phyloP scores from a whole-genome alignment of 2,888 invertebrate species.

The Drosophila robusta region DNA sequence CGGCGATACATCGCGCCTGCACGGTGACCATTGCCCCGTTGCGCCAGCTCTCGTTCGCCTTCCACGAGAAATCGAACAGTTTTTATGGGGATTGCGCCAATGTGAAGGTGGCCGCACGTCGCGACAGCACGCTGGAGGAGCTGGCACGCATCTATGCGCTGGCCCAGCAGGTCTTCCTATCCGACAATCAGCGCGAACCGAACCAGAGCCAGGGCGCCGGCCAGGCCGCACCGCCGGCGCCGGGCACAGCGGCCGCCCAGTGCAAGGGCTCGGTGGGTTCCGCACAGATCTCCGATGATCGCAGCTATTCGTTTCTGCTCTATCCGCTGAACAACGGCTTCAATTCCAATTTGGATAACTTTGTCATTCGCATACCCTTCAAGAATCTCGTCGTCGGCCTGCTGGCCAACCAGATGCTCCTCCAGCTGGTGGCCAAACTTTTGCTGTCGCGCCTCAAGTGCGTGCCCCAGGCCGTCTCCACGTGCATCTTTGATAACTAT shows the following conservation, averaged over 20 bases:
- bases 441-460: constrained; percentile 91
- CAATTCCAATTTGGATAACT: constrained; percentile 90
- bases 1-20: constrained; percentile 93
- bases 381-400: constrained; percentile 94
- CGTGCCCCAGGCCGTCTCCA: constrained; percentile 86
- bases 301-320: constrained; percentile 94
- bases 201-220: constrained; percentile 6
- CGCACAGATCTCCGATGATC: constrained; percentile 89
- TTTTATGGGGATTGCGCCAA: constrained; percentile 97
- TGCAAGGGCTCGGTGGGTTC: constrained; percentile 29
- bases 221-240: constrained; percentile 6
- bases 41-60: constrained; percentile 94
- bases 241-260: constrained; percentile 14
- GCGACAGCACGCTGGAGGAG: constrained; percentile 94
- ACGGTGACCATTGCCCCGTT: constrained; percentile 94
- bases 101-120: constrained; percentile 96
- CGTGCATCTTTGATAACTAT: constrained; percentile 85
- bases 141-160: constrained; percentile 94
- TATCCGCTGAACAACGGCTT: constrained; percentile 91
- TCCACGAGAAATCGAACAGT: constrained; percentile 95
- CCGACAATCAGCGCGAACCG: constrained; percentile 86
- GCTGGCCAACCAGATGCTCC: constrained; percentile 95
- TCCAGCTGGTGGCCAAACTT: constrained; percentile 95
- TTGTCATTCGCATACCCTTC: constrained; percentile 94
- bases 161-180: constrained; percentile 94